These are phyloP conservation scores for Lamellibrachia columna DNA, from an alignment of 2,888 invertebrate species.

Conservation along the genomic window DNA sequence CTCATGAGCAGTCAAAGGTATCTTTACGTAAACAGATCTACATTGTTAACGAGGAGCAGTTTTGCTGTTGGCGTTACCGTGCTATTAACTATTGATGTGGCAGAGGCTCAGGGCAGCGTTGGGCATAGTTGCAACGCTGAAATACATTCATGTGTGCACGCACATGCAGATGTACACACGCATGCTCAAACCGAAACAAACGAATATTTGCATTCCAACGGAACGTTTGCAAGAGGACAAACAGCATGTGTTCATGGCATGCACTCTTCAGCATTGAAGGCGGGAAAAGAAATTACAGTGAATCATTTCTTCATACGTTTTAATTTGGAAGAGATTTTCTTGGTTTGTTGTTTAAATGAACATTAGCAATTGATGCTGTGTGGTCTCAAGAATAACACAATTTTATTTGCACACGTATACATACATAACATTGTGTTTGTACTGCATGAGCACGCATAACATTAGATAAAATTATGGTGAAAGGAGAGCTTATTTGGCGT, in stretches of 20 bases:
- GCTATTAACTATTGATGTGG: neutral
- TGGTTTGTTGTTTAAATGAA: too few species aligned
- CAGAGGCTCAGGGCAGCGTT: neutral
- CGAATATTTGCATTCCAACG: neutral
- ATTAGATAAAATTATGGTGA: too few species aligned
- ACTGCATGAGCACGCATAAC: too few species aligned
- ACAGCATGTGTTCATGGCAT: neutral
- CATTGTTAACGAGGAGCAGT: neutral
- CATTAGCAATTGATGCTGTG: too few species aligned
- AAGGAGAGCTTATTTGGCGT: too few species aligned
- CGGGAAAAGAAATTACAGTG: too few species aligned
- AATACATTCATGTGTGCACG: too few species aligned
- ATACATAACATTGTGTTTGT: neutral
- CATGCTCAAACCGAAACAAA: neutral
- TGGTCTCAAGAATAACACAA: neutral
- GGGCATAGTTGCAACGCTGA: neutral
- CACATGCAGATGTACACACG: neutral
- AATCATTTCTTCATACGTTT: too few species aligned
- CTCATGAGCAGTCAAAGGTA: neutral
- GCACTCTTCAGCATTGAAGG: too few species aligned
- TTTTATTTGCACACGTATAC: neutral
- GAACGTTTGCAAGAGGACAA: neutral
- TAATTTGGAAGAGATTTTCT: too few species aligned
- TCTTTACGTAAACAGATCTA: neutral
- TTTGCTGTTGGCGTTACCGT: slow-evolving; percentile 9